Conservation (phyloP, 2,888 invertebrate genomes). For the Cerastis rubricosa region DNA sequence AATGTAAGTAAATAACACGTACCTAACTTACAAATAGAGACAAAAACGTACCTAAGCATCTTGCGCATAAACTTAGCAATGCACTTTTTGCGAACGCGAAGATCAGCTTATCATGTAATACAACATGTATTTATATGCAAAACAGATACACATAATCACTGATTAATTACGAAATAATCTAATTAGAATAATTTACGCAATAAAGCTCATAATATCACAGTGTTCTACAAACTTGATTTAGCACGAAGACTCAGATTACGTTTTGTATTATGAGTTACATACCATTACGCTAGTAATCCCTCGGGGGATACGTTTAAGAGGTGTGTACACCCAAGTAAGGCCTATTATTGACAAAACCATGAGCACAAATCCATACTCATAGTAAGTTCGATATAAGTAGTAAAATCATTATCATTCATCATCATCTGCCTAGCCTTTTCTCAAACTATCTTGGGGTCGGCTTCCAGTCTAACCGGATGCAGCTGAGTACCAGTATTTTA, state of each 20-base stretch:
- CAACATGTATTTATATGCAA: conserved; percentile 44
- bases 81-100: conserved; percentile 41
- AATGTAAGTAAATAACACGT: not conserved
- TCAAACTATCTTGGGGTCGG: too few species aligned
- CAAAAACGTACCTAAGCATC: conserved; percentile 20
- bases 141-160: conserved; percentile 49
- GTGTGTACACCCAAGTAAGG: not conserved
- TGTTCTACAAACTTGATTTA: conserved; percentile 39
- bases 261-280: conserved; percentile 12
- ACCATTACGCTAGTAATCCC: not conserved
- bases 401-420: too few species aligned
- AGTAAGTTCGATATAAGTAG: too few species aligned
- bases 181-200: conserved; percentile 34
- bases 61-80: conserved; percentile 44
- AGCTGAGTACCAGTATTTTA: too few species aligned
- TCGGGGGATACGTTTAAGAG: not conserved
- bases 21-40: conserved; percentile 17
- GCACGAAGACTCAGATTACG: conserved; percentile 41
- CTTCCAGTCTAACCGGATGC: too few species aligned
- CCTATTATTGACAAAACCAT: not conserved
- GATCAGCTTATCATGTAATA: conserved; percentile 43
- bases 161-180: conserved; percentile 51
- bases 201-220: conserved; percentile 38
- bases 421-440: too few species aligned
- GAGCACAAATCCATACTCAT: not conserved